These are phyloP conservation scores for Vollenhovia emeryi DNA, from an alignment of 1,140 invertebrate genomes.

Conservation along the genomic window DNA sequence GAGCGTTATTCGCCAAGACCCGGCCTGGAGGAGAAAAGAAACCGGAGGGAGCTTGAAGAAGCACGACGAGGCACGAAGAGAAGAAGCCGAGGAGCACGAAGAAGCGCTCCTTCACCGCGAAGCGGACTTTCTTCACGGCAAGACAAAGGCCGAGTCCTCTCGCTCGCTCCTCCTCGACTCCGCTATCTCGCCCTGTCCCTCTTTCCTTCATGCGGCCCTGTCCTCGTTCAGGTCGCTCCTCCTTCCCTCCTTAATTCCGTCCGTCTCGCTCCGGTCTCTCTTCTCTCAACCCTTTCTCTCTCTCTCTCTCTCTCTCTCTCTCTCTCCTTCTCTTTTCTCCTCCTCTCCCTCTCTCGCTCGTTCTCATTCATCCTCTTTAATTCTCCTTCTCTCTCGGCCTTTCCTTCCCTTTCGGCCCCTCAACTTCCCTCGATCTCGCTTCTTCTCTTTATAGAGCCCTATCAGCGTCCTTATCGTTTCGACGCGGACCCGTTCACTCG, in stretches of 20 bases:
- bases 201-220: not conserved
- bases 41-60: slow-evolving; percentile 66
- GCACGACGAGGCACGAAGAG: slow-evolving; percentile 62
- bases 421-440: slow-evolving; percentile 43
- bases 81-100: slow-evolving; percentile 63
- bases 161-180: slow-evolving; percentile 15
- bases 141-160: slow-evolving; percentile 59
- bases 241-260: slow-evolving; percentile 43
- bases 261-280: slow-evolving; percentile 6
- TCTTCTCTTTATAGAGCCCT: slow-evolving; percentile 28
- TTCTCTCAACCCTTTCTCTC: not conserved
- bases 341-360: not conserved
- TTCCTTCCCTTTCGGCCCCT: slow-evolving; percentile 9
- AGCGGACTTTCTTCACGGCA: slow-evolving; percentile 45
- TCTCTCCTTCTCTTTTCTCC: not conserved
- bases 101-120: slow-evolving; percentile 57
- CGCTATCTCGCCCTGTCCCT: slow-evolving; percentile 41
- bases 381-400: slow-evolving; percentile 18
- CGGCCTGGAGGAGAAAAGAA: slow-evolving; percentile 67
- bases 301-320: slow-evolving; percentile 20
- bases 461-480: slow-evolving; percentile 43
- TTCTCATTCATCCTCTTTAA: slow-evolving; percentile 19
- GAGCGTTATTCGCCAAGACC: slow-evolving; percentile 63
- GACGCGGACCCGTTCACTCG: not conserved
- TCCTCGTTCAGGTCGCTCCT: slow-evolving; percentile 37